Base-by-base conservation (phyloP, 2,888 invertebrate species). In the Spialia ferax region DNA sequence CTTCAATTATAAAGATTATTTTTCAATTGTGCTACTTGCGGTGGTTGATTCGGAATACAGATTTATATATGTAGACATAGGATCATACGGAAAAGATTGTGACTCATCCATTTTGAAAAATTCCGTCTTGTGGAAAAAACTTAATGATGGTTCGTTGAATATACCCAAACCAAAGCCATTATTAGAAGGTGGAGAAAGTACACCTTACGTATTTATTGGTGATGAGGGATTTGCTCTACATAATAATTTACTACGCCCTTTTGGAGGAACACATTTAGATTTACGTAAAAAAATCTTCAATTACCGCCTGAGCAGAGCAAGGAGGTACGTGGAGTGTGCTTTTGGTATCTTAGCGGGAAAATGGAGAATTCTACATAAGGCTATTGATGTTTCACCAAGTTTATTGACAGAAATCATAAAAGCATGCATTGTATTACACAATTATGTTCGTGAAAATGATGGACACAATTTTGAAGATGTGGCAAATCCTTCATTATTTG, bases 401-500 rank as follows among this genome's bases (percentile, higher is more conserved):
- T 71, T 74, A 69, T 64, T 61, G 62, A 67, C 55, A 55, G 62
- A 63, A 61, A 63, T 68, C 62, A 54, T 62, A 63, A 68, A 68
- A 68, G 68, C 60, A 59, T 68, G 68, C 68, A 68, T 68, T 48
- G 68, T 69, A 72, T 70, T 75, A 72, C 74, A 75, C 70, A 74
- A 73, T 74, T 75, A 72, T 22, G 75, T 48, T 65, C 73, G 73
- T 71, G 69, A 70, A 72, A 45, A 70, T 71, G 75, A 73, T 72
- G 71, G 74, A 72, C 72, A 73, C 69, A 73, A 72, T 71, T 71
- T 73, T 73, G 74, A 72, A 73, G 72, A 73, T 73, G 72, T 71
- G 74, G 70, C 68, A 74, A 72, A 70, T 73, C 66, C 74, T 71
- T 26, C 59, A 72, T 74, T 73, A 72, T 74, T 74, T 73, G 73